Conservation (phyloP, 2,113 vertebrate species). For the Alethe diademata region DNA sequence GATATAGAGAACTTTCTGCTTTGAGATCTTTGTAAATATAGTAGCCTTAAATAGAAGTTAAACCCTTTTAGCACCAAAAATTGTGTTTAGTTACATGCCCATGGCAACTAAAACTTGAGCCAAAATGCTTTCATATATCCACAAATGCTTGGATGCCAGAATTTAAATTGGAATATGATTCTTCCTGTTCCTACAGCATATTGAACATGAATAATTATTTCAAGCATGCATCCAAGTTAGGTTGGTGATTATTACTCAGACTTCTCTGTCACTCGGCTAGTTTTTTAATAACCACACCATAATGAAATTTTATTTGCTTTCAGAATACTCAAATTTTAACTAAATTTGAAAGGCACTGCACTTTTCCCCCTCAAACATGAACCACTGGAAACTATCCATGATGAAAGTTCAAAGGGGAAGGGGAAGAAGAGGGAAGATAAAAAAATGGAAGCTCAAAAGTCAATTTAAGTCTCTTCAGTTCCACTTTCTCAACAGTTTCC, state of each 20-base stretch:
- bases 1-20: not conserved
- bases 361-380: not conserved
- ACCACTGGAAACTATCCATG: not conserved
- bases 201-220: slow-evolving; percentile 35
- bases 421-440: not conserved
- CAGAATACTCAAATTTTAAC: not conserved
- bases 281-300: not conserved
- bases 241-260: not conserved
- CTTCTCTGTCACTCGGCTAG: not conserved
- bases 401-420: accelerated
- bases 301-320: not conserved
- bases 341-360: not conserved
- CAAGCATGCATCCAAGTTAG: not conserved
- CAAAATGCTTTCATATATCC: slow-evolving; percentile 38
- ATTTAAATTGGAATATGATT: slow-evolving; percentile 31
- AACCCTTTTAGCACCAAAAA: not conserved
- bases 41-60: slow-evolving; percentile 13
- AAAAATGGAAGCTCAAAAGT: not conserved
- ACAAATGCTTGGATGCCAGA: slow-evolving; percentile 17
- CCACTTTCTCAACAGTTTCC: not conserved
- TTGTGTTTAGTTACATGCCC: not conserved
- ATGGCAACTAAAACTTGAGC: slow-evolving; percentile 7
- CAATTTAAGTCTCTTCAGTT: not conserved
- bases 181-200: not conserved
- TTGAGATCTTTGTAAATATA: not conserved